Base-by-base conservation (phyloP, 2,113 vertebrate genomes). In the Balaenoptera acutorostrata region DNA sequence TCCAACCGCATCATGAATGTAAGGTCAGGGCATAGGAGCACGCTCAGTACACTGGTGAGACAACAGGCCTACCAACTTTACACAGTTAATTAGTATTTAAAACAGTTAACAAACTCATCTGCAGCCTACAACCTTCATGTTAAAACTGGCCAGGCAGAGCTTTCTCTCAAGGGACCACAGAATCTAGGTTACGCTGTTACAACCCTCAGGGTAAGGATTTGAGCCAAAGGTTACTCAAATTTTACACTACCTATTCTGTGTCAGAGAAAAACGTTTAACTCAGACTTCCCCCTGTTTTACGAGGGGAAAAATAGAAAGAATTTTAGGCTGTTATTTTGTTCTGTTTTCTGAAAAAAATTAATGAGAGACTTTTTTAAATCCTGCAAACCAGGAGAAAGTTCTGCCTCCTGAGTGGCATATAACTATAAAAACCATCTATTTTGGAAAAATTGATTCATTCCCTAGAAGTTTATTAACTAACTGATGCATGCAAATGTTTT, bases 351-450 rank as follows among this genome's bases (percentile, higher is more conserved):
- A 21, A 29, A 8, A 41, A 78, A 72, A 21, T 59, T 90, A 78
- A 63, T 85, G 13, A 78, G 8, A 88, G 55, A 88, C 57, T 14
- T 81, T 36, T 81, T 57, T 3, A 69, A 93, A 90, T 91, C 9
- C 69, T 92, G 9, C 3, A 88, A 92, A 83, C 20, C 12, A 88
- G 15, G 31, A 72, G 27, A 86, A 96, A 91, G 18, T 31, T 6
- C 44, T 57, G 52, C 2, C 31, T 84, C 52, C n/a, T 84, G 83
- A 95, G n/a, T 89, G 49, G 80, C 85, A 21, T 39, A 68, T 77
- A 97, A 82, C 36, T 80, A 61, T 96, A 91, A 66, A 87, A 80
- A 49, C 18, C 21, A 96, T 90, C 64, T 91, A 49, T 95, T 95
- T 71, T 39, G 74, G 86, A 92, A 15, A 90, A 97, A 87, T 63